These are phyloP conservation scores for Chiloscyllium punctatum DNA, from an alignment of 2,797 vertebrate genomes.

Conservation along the genomic window DNA sequence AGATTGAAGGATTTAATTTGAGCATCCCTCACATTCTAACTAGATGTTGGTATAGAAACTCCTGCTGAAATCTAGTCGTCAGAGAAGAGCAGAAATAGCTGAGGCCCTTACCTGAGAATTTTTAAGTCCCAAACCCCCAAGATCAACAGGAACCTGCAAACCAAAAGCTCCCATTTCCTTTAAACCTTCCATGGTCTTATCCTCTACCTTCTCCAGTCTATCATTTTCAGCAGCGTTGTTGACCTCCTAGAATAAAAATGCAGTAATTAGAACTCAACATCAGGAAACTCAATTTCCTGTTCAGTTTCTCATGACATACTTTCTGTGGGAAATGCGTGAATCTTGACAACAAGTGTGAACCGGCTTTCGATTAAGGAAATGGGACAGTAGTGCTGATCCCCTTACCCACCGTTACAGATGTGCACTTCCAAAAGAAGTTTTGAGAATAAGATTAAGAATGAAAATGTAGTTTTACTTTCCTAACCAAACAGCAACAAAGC, in stretches of 20 bases:
- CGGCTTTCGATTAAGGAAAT: background rate
- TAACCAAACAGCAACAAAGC: background rate
- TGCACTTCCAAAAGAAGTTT: background rate
- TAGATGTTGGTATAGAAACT: background rate
- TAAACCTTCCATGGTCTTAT: slow-evolving; percentile 70
- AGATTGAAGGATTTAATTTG: background rate
- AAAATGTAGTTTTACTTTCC: background rate
- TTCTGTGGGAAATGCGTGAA: background rate
- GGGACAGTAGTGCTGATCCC: background rate
- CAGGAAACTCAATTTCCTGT: background rate
- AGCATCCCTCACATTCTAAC: background rate
- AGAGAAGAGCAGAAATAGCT: background rate
- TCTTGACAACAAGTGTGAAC: background rate
- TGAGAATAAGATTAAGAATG: background rate
- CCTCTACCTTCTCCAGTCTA: slow-evolving; percentile 69
- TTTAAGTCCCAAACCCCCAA: slow-evolving; percentile 73
- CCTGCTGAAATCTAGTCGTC: background rate
- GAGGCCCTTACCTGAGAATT: slow-evolving; percentile 74
- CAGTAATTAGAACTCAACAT: background rate
- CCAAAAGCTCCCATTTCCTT: slow-evolving; percentile 86
- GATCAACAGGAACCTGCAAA: slow-evolving; percentile 73
- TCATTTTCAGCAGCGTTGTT: slow-evolving; percentile 77
- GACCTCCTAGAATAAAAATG: slow-evolving; percentile 62
- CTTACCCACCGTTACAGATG: background rate
- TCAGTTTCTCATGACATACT: background rate